Conservation (phyloP, 2,888 invertebrate genomes). For the Scaptodrosophila latifasciaeformis region DNA sequence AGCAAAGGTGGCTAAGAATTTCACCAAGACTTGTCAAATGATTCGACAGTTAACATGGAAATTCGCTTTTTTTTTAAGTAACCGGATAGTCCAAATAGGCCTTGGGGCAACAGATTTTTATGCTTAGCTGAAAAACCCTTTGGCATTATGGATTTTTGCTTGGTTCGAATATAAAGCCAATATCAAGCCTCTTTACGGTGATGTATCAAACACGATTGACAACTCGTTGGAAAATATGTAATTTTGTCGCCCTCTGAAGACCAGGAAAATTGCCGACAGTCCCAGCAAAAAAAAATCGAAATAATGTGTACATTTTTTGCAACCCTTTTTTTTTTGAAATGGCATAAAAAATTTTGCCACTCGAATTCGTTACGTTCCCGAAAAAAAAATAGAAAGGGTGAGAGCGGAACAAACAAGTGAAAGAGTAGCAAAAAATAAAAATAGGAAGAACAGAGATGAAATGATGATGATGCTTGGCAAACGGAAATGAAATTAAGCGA, state of each 20-base stretch:
- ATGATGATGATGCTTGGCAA: slow-evolving; percentile 21
- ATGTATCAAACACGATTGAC: slow-evolving; percentile 65
- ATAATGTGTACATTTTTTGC: slow-evolving; percentile 51
- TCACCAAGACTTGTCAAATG: slow-evolving; percentile 49
- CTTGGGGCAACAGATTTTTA: neutral
- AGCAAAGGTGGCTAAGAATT: too few species aligned
- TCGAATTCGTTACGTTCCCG: slow-evolving; percentile 36
- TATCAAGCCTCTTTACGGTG: slow-evolving; percentile 36
- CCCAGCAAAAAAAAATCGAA: slow-evolving; percentile 26
- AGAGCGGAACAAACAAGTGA: slow-evolving; percentile 64
- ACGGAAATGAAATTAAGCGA: slow-evolving; percentile 72
- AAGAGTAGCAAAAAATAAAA: neutral
- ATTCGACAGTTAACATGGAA: slow-evolving; percentile 65
- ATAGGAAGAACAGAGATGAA: neutral
- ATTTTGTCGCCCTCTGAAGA: too few species aligned
- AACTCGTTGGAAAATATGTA: slow-evolving; percentile 38
- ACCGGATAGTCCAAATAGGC: neutral
- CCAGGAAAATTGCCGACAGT: slow-evolving; percentile 48
- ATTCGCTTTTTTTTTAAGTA: slow-evolving; percentile 49
- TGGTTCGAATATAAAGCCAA: slow-evolving; percentile 21
- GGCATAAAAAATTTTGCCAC: slow-evolving; percentile 62
- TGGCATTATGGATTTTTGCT: slow-evolving; percentile 17
- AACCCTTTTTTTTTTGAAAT: slow-evolving; percentile 70
- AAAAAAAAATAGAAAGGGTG: too few species aligned
- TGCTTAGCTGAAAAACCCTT: slow-evolving; percentile 29